phyloP scores from a whole-genome alignment of 2,113 vertebrate species.

The Agapornis roseicollis region DNA sequence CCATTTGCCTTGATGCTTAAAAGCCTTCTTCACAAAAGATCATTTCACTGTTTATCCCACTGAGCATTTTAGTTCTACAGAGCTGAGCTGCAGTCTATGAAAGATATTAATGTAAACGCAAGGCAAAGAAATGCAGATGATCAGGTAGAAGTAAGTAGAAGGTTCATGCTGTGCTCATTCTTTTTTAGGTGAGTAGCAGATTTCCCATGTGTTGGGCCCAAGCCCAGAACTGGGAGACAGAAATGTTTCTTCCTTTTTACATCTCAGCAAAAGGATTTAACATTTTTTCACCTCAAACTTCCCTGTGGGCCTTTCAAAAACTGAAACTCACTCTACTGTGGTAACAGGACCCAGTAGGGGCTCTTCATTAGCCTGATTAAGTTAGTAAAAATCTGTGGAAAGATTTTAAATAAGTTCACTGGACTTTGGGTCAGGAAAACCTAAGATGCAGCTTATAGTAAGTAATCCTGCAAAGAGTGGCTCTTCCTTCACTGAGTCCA shows the following conservation, averaged over 20 bases:
- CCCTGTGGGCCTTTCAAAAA: neutral
- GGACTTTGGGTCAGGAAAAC: neutral
- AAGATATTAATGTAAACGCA: neutral
- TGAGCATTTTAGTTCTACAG: neutral
- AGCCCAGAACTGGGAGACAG: neutral
- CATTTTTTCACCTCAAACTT: neutral
- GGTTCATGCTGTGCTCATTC: neutral
- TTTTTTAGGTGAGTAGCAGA: neutral
- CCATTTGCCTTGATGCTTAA: neutral
- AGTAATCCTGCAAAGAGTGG: neutral
- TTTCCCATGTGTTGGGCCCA: neutral
- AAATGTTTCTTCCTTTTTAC: neutral
- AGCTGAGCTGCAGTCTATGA: neutral
- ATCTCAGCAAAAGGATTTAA: neutral
- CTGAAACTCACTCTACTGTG: neutral
- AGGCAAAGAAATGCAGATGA: neutral
- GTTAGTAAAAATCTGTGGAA: neutral
- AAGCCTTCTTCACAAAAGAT: neutral
- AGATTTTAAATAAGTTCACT: neutral
- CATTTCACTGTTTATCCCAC: neutral
- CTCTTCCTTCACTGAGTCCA: neutral
- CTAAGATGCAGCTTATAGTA: neutral
- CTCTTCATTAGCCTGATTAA: constrained; percentile 22
- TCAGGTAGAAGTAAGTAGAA: neutral
- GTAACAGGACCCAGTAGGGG: neutral